Conservation (phyloP, 2,113 vertebrate species). For the Phocoena sinus region DNA sequence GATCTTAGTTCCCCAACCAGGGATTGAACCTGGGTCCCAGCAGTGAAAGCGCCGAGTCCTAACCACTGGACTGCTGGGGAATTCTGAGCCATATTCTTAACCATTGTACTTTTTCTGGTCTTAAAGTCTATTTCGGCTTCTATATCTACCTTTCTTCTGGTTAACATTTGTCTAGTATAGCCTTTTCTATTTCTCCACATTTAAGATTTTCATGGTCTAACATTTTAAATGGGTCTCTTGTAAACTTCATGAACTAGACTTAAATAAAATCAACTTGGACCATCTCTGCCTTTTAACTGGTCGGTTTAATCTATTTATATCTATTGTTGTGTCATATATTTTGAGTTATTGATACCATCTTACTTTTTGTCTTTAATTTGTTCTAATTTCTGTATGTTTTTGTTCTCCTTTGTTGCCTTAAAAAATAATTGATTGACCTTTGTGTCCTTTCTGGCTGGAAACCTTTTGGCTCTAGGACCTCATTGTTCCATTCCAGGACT, state of each 20-base stretch:
- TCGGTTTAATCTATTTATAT: neutral
- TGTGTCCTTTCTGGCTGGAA: neutral
- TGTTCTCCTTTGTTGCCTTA: neutral
- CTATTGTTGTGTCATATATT: neutral
- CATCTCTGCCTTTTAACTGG: neutral
- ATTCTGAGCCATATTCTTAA: neutral
- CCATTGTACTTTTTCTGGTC: neutral
- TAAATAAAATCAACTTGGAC: neutral
- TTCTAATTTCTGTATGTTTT: neutral
- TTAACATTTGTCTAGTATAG: neutral
- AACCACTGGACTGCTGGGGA: neutral
- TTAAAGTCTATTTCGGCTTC: neutral
- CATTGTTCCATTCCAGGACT: neutral
- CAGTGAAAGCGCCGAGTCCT: neutral
- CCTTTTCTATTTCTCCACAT: neutral
- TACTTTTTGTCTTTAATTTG: neutral
- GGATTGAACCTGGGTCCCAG: neutral
- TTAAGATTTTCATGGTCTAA: neutral
- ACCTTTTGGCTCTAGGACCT: neutral
- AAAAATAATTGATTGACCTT: neutral
- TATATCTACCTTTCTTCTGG: neutral
- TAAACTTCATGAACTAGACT: neutral
- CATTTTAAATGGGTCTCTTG: neutral
- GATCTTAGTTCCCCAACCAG: neutral
- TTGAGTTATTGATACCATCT: neutral